Evolutionary conservation across 2,113 vertebrate species (phyloP), one percentile per base, ranked within the genome.

Genomic region (Megalops atlanticus): DNA sequence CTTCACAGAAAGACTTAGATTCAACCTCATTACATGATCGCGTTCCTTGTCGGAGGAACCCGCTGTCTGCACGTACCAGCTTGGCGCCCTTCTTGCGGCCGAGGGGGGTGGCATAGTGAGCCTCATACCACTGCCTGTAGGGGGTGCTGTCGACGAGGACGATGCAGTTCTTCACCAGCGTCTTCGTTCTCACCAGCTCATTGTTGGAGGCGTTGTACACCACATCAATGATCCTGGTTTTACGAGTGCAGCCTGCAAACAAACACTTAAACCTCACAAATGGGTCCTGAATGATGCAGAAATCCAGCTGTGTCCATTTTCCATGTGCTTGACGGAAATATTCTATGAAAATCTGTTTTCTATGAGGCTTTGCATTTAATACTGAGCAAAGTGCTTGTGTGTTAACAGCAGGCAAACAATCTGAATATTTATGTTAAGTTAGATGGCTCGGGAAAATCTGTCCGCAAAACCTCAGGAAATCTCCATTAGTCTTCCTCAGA

Each of bases 161-260:
- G 0, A 99, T 95, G 89, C 97, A 99, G 86, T 99, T 99, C 94
- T 99, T 99, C 90, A 99, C 98, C 91, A 99, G 91, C 24, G 98
- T 99, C 90, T 99, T 99, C 72, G 98, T 99, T 88, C 98, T 94
- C 87, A 99, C 98, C 91, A 99, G 92, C 84, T 99, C 98, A 0
- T 99, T 99, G 94, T 99, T 99, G 79, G 98, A 99, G 14, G 98
- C 98, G 0, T 99, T 99, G 94, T 99, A 99, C 84, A 99, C 97
- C 0, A 99, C 98, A 38, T 99, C 98, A 0, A 99, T 99, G 84
- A 99, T 97, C 80, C 98, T 97, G 81, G 98, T 98, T 88, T 99
- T 99, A 2, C 98, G 95, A 76, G 98, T 99, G 90, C 98, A 98
- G 89, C 98, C 98, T 99, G 88, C 6, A 71, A 43, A 0, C 80